Conservation (phyloP, 2,888 invertebrate species). For the Cheiracanthium punctorium region DNA sequence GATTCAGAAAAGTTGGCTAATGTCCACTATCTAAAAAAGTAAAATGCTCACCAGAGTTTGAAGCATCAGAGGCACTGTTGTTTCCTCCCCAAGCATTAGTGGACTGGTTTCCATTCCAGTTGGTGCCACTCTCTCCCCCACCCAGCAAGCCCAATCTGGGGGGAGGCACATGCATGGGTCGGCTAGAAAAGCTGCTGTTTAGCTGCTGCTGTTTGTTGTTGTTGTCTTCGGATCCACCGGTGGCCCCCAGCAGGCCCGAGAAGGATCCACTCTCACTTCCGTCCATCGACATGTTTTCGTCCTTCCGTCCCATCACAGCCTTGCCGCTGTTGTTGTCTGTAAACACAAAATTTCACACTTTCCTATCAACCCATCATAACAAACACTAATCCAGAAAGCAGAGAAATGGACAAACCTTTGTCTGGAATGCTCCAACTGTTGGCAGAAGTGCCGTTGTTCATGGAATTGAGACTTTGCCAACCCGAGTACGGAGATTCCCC, state of each 20-base stretch:
- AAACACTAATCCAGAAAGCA: too few species aligned
- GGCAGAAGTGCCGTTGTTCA: constrained; percentile 20
- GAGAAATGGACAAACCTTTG: too few species aligned
- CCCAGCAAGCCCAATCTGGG: constrained; percentile 83
- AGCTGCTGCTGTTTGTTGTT: too few species aligned
- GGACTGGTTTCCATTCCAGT: constrained; percentile 83
- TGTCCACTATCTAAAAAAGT: too few species aligned
- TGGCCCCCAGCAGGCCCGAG: constrained; percentile 66
- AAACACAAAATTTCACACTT: too few species aligned
- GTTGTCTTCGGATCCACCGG: constrained; percentile 45
- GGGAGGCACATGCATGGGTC: constrained; percentile 76
- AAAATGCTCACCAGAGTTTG: too few species aligned
- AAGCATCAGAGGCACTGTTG: too few species aligned
- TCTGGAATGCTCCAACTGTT: constrained; percentile 43
- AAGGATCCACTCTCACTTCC: constrained; percentile 29
- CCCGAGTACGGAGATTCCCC: constrained; percentile 49
- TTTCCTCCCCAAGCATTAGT: constrained; percentile 33
- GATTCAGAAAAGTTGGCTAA: too few species aligned
- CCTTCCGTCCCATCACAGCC: constrained; percentile 36
- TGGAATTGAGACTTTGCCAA: constrained; percentile 56
- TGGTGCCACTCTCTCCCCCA: constrained; percentile 89
- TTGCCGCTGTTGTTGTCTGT: too few species aligned
- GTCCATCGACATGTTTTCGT: constrained; percentile 33
- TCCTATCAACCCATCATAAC: too few species aligned
- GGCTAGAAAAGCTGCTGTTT: constrained; percentile 11